A percentile compares a stretch with the other conserved stretches of the same genome.
These are phyloP conservation scores for Cacatua alba DNA, from an alignment of 2,113 vertebrate genomes.

Conservation along the genomic window DNA sequence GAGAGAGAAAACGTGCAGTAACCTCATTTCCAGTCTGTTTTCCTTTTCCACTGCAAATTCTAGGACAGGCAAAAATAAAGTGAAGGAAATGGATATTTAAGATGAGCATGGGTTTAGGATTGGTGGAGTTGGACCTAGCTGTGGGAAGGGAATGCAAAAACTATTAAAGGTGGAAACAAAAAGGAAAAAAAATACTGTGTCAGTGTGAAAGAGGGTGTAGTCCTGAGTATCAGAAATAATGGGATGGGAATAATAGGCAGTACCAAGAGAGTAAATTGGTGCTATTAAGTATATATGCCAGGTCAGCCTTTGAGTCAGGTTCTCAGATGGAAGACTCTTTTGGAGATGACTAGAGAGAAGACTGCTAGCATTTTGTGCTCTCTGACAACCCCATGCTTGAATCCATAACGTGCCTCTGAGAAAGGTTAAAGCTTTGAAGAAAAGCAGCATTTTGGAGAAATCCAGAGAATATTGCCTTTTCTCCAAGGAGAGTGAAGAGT, in stretches of 20 bases:
- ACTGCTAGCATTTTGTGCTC: not conserved
- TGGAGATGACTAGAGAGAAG: not conserved
- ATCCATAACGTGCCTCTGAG: not conserved
- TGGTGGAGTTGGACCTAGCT: not conserved
- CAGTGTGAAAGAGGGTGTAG: not conserved
- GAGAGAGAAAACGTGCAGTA: slow-evolving; percentile 31
- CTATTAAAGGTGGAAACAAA: not conserved
- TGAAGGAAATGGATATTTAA: not conserved
- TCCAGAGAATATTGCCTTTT: not conserved
- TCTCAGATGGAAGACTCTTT: not conserved
- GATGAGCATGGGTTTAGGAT: not conserved
- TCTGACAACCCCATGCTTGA: not conserved
- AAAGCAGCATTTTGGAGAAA: not conserved
- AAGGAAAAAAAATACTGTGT: not conserved
- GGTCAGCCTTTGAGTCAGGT: not conserved
- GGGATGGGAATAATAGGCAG: not conserved
- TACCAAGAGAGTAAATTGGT: not conserved
- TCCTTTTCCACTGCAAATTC: slow-evolving; percentile 42
- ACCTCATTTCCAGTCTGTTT: slow-evolving; percentile 50
- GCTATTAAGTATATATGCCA: not conserved
- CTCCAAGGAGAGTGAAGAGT: not conserved
- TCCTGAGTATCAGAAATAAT: not conserved
- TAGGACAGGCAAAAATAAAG: slow-evolving; percentile 11
- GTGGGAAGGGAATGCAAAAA: not conserved
- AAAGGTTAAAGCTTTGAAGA: not conserved